These are phyloP conservation scores for Theodoxus fluviatilis DNA, from an alignment of 2,888 invertebrate genomes.

Conservation along the genomic window DNA sequence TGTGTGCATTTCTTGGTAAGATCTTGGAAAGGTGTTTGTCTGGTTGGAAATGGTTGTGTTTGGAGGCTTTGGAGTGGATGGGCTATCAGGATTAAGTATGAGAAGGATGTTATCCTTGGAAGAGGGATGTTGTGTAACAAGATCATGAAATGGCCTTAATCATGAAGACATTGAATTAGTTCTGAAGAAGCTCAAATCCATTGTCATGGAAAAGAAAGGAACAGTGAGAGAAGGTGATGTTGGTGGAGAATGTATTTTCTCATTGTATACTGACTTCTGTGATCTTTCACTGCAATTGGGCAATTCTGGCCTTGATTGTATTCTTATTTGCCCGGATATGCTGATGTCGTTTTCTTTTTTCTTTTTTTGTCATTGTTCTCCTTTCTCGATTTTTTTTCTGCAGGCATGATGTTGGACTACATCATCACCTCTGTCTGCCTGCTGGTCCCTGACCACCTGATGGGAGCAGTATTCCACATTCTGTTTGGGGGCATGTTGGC, in stretches of 20 bases:
- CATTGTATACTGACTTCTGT: no score
- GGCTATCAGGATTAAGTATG: background rate
- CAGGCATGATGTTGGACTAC: conserved; percentile 83
- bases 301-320: background rate
- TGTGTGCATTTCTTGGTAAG: no score
- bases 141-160: background rate
- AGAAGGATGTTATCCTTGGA: background rate
- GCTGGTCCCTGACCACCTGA: conserved; percentile 61
- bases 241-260: no score
- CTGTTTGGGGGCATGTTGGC: conserved; percentile 72
- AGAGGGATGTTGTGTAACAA: background rate
- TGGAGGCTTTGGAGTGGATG: no score
- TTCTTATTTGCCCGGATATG: background rate
- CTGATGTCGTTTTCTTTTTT: background rate
- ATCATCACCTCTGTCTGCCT: conserved; percentile 72
- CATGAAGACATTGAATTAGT: background rate
- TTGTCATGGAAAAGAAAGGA: no score
- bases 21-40: no score
- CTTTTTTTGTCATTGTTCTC: background rate
- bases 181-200: no score
- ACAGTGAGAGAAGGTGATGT: no score
- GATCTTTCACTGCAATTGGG: no score
- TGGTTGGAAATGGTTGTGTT: no score
- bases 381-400: conserved; percentile 36
- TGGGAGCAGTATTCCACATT: conserved; percentile 74